Evolutionary conservation across 1,140 invertebrate genomes (phyloP).

Genomic region (Temnothorax longispinosus): DNA sequence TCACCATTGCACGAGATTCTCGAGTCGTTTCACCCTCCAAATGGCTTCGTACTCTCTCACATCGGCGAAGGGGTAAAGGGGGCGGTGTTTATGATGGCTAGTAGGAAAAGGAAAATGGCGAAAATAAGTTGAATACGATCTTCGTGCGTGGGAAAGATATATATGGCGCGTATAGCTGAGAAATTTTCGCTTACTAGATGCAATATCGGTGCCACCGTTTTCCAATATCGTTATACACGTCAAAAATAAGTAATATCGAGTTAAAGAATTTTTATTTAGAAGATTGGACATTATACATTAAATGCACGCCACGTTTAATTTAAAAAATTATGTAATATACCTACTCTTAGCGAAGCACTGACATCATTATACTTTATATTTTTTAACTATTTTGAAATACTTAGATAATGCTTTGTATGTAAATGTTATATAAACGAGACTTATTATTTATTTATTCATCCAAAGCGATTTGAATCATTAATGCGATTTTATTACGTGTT

Average conservation of each 20-base stretch:
- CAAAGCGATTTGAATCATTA: neutral
- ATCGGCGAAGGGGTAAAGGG: neutral
- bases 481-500: neutral
- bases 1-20: constrained; percentile 64
- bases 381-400: neutral
- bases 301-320: neutral
- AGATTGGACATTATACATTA: neutral
- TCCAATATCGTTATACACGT: neutral
- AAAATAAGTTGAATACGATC: constrained; percentile 33
- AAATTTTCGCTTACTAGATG: constrained; percentile 19
- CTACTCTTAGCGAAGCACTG: neutral
- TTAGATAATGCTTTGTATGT: neutral
- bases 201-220: neutral
- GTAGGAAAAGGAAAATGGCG: constrained; percentile 17
- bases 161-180: constrained; percentile 26
- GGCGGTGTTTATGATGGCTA: constrained; percentile 8
- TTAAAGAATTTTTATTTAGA: constrained; percentile 11
- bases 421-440: neutral
- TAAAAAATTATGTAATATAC: neutral
- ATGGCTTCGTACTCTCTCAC: constrained; percentile 3
- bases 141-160: constrained; percentile 19
- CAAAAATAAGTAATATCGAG: constrained; percentile 1
- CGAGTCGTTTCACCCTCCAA: constrained; percentile 63
- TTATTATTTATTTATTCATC: constrained; percentile 6
- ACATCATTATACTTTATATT: neutral